A percentile compares a stretch with the other conserved stretches of the same genome.
phyloP scores from a whole-genome alignment of 2,888 invertebrate genomes.

The Hartigia nigra region DNA sequence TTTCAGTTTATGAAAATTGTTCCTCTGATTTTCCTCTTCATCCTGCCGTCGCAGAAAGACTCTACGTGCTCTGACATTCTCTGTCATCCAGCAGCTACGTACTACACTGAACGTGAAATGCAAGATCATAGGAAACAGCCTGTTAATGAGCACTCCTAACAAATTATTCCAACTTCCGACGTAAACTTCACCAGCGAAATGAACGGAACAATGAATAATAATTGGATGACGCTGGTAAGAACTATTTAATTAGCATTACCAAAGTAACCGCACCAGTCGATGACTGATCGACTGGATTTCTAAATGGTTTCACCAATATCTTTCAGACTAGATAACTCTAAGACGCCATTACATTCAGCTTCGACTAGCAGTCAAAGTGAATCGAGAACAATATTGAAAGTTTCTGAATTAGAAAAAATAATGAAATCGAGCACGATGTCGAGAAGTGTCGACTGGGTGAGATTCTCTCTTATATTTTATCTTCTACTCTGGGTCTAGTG shows the following conservation, averaged over 20 bases:
- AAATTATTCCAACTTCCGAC: neutral
- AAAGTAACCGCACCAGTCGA: neutral
- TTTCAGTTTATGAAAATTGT: neutral
- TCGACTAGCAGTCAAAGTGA: neutral
- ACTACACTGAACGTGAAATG: neutral
- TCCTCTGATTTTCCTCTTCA: neutral
- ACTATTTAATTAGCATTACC: neutral
- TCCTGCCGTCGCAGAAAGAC: neutral
- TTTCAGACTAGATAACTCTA: neutral
- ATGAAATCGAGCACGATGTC: neutral
- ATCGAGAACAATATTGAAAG: neutral
- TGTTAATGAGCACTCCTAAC: neutral
- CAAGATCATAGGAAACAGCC: neutral
- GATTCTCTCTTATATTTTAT: neutral
- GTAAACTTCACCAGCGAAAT: neutral
- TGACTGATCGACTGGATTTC: neutral
- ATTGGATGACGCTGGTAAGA: constrained; percentile 2
- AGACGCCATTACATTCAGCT: neutral
- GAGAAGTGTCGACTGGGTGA: neutral
- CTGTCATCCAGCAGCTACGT: neutral
- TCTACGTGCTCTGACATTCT: neutral
- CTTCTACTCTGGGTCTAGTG: neutral
- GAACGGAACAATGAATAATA: constrained; percentile 3
- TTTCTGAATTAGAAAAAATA: neutral
- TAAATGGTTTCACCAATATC: constrained; percentile 2